A percentile compares a stretch with the other conserved stretches of the same genome.
These are phyloP conservation scores for Pardosa pseudoannulata DNA, from an alignment of 2,888 invertebrate genomes.

Conservation along the genomic window DNA sequence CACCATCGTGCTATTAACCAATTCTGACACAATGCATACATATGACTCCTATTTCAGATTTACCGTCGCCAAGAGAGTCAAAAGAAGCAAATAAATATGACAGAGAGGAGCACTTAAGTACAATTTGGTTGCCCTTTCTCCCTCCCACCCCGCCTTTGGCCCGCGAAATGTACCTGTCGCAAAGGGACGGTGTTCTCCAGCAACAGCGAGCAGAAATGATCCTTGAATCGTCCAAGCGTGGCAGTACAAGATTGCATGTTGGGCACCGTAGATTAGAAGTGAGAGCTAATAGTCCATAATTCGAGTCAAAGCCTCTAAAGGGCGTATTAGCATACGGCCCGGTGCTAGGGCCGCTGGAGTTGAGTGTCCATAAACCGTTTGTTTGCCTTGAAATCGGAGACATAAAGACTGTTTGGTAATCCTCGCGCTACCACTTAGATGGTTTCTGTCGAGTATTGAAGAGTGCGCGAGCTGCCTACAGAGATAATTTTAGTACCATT, in stretches of 20 bases:
- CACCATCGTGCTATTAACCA: not conserved
- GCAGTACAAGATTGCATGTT: not conserved
- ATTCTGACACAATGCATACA: not conserved
- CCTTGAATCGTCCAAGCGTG: conserved; percentile 5
- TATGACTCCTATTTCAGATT: conserved; percentile 1
- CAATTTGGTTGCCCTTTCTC: not conserved
- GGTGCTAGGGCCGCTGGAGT: not conserved
- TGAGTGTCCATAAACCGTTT: conserved; percentile 2
- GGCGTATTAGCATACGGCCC: not conserved
- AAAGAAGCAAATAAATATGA: not conserved
- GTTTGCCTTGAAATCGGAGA: not conserved
- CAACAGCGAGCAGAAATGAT: not conserved
- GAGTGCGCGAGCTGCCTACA: no score
- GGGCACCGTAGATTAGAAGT: not conserved
- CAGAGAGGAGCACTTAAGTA: not conserved
- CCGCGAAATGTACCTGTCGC: not conserved
- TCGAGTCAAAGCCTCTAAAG: not conserved
- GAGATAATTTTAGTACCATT: no score
- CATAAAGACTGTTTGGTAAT: not conserved
- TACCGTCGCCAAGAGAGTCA: not conserved
- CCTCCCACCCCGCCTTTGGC: not conserved
- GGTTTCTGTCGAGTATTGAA: no score
- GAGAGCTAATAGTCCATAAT: conserved; percentile 14
- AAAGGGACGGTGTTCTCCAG: not conserved
- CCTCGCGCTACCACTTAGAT: no score